Evolutionary conservation across 2,797 vertebrate genomes (phyloP).

Genomic region (Siniperca scherzeri): DNA sequence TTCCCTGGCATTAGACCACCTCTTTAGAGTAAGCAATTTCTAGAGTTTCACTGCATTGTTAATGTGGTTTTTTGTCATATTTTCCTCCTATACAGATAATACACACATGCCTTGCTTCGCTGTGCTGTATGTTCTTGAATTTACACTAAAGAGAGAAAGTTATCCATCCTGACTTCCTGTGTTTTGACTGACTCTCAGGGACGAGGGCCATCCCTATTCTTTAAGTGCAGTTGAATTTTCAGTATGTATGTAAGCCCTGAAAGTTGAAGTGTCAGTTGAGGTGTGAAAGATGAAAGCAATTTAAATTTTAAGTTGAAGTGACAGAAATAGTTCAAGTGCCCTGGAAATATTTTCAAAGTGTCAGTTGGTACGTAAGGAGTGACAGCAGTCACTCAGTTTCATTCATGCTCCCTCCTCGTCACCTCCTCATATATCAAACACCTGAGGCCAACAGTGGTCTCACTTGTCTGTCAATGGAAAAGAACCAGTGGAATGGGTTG

Average conservation of each 20-base stretch:
- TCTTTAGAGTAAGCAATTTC: too few relatives aligned
- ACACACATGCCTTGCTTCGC: too few relatives aligned
- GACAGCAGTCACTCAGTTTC: neutral
- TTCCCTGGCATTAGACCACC: too few relatives aligned
- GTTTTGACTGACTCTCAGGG: too few relatives aligned
- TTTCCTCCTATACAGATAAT: too few relatives aligned
- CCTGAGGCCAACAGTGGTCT: constrained; percentile 23
- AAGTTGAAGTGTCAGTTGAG: neutral
- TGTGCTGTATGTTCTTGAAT: too few relatives aligned
- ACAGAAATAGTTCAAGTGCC: neutral
- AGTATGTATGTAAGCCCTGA: neutral
- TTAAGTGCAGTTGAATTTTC: neutral
- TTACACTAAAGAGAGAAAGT: too few relatives aligned
- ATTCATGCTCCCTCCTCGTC: constrained; percentile 31
- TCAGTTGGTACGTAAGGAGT: neutral
- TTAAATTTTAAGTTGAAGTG: neutral
- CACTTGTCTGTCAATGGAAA: constrained; percentile 28
- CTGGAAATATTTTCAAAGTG: neutral
- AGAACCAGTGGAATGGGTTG: constrained; percentile 44
- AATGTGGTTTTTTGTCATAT: too few relatives aligned
- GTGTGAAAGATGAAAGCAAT: too few relatives aligned
- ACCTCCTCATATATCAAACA: constrained; percentile 56
- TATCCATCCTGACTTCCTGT: too few relatives aligned
- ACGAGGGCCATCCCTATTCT: too few relatives aligned
- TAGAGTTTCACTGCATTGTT: too few relatives aligned